Evolutionary conservation across 2,113 vertebrate species (phyloP), one percentile per base, ranked within the genome.

Genomic region (Hystrix cristata): DNA sequence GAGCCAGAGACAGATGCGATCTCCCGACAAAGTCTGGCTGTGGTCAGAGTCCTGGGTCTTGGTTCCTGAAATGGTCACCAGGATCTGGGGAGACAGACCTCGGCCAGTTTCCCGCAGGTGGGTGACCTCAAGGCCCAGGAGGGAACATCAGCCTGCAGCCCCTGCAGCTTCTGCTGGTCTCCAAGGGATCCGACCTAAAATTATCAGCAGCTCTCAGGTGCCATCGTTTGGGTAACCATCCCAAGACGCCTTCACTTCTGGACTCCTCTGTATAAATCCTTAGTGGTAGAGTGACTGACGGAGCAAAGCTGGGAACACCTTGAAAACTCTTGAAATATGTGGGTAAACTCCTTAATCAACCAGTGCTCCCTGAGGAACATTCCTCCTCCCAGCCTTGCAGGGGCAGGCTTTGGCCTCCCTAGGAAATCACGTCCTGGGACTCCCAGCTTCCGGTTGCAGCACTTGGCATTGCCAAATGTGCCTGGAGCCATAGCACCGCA

Each of bases 401-500:
- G 6, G 12, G 43, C 0, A 60, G 29, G 71, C 43, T 46, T 64
- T 21, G 0, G 43, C 57, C 71, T 11, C 87, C 31, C 0, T 12
- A 8, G 69, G 31, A 51, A 34, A 38, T 29, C 51, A 7, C 0
- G 7, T 69, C 71, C 55, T 11, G 21, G 21, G 12, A 16, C 43
- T 27, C 71, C 53, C 4, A 11, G 5, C 19, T 11, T 43, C 27
- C 4, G 5, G 4, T 27, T 16, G 34, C 2, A 7, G 46, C 10
- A 14, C 21, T 4, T 15, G 4, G 19, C 29, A 6, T 21, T 0
- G 46, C 25, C 59, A 0, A 11, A 3, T 25, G 31, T 9, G 57
- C 18, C 79, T 18, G 27, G 15, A 9, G 0, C 34, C 13, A 23
- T 8, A 0, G 57, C 29, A 0, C 9, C 0, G 7, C 19, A 0